Evolutionary conservation across 2,797 vertebrate genomes (phyloP).

Genomic region (Liasis olivaceus): DNA sequence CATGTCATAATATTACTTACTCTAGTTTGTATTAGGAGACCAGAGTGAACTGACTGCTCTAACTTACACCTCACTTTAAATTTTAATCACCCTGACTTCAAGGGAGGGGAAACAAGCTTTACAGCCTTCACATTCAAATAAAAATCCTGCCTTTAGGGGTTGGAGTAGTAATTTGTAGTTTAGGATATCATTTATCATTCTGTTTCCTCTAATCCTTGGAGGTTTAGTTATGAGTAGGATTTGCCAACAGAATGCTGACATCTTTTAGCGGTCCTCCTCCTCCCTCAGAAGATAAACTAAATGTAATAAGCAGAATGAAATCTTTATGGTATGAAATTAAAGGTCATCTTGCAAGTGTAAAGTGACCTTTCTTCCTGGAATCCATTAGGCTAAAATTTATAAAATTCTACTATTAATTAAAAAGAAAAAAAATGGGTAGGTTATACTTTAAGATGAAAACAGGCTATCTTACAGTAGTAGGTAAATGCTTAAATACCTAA

Average conservation of each 20-base stretch:
- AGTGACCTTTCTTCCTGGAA: conserved; percentile 37
- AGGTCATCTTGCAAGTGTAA: conserved; percentile 26
- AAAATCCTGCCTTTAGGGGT: conserved; percentile 16
- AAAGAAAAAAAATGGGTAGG: not conserved
- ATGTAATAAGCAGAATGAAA: conserved; percentile 26
- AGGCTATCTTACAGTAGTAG: not conserved
- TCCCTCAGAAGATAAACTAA: conserved; percentile 10
- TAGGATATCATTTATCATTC: conserved; percentile 36
- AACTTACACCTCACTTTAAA: conserved; percentile 1
- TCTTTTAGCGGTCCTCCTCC: conserved; percentile 6
- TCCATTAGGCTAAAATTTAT: conserved; percentile 28
- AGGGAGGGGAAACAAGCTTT: conserved; percentile 8
- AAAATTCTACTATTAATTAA: conserved; percentile 33
- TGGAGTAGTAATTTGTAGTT: conserved; percentile 33
- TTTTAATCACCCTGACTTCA: conserved; percentile 19
- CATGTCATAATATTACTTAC: not conserved
- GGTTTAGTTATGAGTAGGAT: conserved; percentile 25
- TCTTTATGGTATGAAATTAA: conserved; percentile 29
- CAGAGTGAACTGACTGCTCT: not conserved
- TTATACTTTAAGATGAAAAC: conserved; percentile 23
- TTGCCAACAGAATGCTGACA: conserved; percentile 1
- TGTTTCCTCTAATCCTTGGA: conserved; percentile 23
- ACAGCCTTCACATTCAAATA: conserved; percentile 23
- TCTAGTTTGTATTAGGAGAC: not conserved
- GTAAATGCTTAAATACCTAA: conserved; percentile 32